Base-by-base conservation (phyloP, 2,888 invertebrate species). In the Nemapogon koenigi region DNA sequence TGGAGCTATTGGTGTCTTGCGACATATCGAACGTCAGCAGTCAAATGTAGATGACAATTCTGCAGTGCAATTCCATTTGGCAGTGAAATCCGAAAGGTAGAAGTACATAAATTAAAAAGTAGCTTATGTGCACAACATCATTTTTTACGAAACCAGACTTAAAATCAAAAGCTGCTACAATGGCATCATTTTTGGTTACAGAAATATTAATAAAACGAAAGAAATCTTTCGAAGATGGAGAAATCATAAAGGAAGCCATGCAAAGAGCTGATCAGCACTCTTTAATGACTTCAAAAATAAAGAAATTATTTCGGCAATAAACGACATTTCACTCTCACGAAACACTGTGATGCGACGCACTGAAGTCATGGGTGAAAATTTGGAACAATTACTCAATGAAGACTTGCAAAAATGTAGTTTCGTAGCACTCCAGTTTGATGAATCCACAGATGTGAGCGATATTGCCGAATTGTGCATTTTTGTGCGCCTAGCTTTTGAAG, bases 1-100 rank as follows among this genome's bases (percentile, higher is more conserved):
- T 44, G 52, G 55, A 16, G 51, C 52, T 15, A 42, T 48, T 28
- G 54, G 53, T 15, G 47, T 43, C 43, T 46, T 57, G 35, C 30
- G 46, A 16, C 43, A 49, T 41, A 43, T 56, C 13, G 51, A 53
- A 41, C 13, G 28, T 27, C 18, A 35, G 35, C 37, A 13, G 6
- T 15, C 30, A 16, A 35, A 41, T 40, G 31, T 15, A 37, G 42
- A 40, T 33, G 40, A 27, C n/a, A n/a, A n/a, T n/a, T n/a, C n/a
- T n/a, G n/a, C n/a, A n/a, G n/a, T n/a, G n/a, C n/a, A n/a, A n/a
- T n/a, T n/a, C n/a, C n/a, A n/a, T n/a, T n/a, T n/a, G n/a, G n/a
- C n/a, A n/a, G n/a, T n/a, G n/a, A n/a, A n/a, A n/a, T n/a, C n/a
- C n/a, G n/a, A n/a, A n/a, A n/a, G n/a, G n/a, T n/a, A n/a, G n/a